A percentile compares a stretch with the other conserved stretches of the same genome.
These are phyloP conservation scores for Lacerta bilineata DNA, from an alignment of 2,797 vertebrate species.

Conservation along the genomic window DNA sequence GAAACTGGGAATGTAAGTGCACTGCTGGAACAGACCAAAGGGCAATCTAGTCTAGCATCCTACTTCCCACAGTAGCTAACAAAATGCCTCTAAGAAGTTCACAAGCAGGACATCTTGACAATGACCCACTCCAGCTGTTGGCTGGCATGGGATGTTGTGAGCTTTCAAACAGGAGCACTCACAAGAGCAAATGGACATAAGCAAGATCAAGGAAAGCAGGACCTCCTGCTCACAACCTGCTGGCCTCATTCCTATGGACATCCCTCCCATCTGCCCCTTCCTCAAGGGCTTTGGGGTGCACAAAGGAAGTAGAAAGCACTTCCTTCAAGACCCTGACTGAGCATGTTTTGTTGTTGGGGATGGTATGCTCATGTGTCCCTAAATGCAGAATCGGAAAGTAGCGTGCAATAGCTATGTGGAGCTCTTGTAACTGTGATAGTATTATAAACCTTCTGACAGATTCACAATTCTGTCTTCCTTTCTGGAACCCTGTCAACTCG, in stretches of 20 bases:
- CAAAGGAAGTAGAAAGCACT: background rate
- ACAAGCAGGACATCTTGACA: background rate
- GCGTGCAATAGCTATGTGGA: background rate
- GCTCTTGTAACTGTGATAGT: background rate
- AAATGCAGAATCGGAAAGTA: background rate
- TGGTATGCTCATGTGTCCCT: background rate
- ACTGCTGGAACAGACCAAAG: background rate
- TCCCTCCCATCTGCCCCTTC: too few species aligned
- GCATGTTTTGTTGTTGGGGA: too few species aligned
- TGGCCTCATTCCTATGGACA: background rate
- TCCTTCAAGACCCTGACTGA: background rate
- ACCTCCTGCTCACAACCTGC: background rate
- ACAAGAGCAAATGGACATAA: background rate
- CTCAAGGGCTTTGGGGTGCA: background rate
- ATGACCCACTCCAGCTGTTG: background rate
- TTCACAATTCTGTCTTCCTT: conserved; percentile 34
- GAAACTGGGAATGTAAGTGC: background rate
- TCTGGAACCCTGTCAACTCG: conserved; percentile 29
- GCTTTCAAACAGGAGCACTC: background rate
- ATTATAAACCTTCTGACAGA: conserved; percentile 39
- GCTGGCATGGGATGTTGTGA: background rate
- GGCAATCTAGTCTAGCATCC: background rate
- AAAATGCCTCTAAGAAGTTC: background rate
- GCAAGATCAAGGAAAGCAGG: background rate
- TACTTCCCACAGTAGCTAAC: background rate